Evolutionary conservation across 2,888 invertebrate genomes (phyloP), one percentile per base, ranked within the genome.

Genomic region (Dasypolia templi): DNA sequence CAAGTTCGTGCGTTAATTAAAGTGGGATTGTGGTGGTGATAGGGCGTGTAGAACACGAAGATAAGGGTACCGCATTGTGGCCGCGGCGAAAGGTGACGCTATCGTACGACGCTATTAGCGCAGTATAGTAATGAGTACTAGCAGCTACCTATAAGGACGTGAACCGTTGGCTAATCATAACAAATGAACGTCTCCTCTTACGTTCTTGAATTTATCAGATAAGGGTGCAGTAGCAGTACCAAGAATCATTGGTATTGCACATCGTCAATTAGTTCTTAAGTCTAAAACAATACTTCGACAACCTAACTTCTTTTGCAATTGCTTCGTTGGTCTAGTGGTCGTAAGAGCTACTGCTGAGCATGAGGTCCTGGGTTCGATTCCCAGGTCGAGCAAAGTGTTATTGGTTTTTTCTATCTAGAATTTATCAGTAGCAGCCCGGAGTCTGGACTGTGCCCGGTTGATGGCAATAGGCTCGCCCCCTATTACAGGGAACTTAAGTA

Each of bases 61-160:
- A 86, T 88, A 87, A 86, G 66, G 42, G 72, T 79, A 80, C 73
- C 70, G 76, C 83, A 77, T 70, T 68, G 75, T 53, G 64, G 51
- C 63, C 79, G 70, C 77, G 76, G 85, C 82, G 75, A 77, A 64
- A 83, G 79, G 81, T 85, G 86, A 84, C 87, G 82, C 64, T 86
- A 87, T 86, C 85, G 70, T 76, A 35, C 11, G 63, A 67, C 46
- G 75, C 77, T 81, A 86, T 84, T 87, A 79, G 74, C 75, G 32
- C 63, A 19, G 59, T 76, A 71, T 63, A 67, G 65, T 75, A 81
- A 84, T 71, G 49, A 75, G 46, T 55, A 63, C 65, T 46, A 59
- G 59, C 35, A 61, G 46, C 49, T 72, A 64, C 69, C 71, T 80
- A 84, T 72, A 84, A 44, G 61, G 69, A 49, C 72, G 64, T 22